Conservation (phyloP, 2,888 invertebrate species). For the Agonopterix alstromeriana region DNA sequence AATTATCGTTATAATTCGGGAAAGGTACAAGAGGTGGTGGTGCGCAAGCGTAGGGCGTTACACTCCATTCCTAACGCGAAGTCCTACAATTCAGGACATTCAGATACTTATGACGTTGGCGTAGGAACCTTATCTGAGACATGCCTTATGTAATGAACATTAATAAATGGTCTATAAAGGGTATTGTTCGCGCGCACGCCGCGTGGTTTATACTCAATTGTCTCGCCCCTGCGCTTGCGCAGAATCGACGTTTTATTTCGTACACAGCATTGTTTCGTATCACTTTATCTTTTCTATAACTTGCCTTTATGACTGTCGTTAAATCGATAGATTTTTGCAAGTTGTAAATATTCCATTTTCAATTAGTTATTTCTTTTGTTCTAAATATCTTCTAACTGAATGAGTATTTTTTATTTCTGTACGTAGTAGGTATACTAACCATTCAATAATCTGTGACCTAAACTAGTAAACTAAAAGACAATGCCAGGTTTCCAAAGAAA, state of each 20-base stretch:
- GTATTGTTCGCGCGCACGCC: constrained; percentile 47
- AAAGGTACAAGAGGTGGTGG: constrained; percentile 9
- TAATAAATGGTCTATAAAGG: constrained; percentile 43
- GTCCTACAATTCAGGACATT: too few relatives aligned
- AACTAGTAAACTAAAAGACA: too few relatives aligned
- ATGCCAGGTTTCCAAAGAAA: too few relatives aligned
- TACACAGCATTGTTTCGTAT: constrained; percentile 23
- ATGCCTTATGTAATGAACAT: constrained; percentile 10
- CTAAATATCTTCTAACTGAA: too few relatives aligned
- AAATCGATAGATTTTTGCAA: constrained; percentile 38
- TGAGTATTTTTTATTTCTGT: too few relatives aligned
- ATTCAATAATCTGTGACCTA: too few relatives aligned
- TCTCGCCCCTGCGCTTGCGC: constrained; percentile 21
- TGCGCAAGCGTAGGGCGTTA: constrained; percentile 1
- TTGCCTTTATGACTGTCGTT: constrained; percentile 39
- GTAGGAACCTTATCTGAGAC: too few relatives aligned
- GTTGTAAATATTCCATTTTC: constrained; percentile 1
- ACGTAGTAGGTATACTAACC: too few relatives aligned
- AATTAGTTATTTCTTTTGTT: too few relatives aligned
- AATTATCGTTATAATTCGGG: constrained; percentile 32
- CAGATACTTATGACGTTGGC: too few relatives aligned
- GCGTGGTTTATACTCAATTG: constrained; percentile 63
- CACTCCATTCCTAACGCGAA: too few relatives aligned
- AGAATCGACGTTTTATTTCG: constrained; percentile 17
- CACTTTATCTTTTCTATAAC: constrained; percentile 31